These are phyloP conservation scores for Dicrurus megarhynchus DNA, from an alignment of 2,113 vertebrate genomes.

Conservation along the genomic window DNA sequence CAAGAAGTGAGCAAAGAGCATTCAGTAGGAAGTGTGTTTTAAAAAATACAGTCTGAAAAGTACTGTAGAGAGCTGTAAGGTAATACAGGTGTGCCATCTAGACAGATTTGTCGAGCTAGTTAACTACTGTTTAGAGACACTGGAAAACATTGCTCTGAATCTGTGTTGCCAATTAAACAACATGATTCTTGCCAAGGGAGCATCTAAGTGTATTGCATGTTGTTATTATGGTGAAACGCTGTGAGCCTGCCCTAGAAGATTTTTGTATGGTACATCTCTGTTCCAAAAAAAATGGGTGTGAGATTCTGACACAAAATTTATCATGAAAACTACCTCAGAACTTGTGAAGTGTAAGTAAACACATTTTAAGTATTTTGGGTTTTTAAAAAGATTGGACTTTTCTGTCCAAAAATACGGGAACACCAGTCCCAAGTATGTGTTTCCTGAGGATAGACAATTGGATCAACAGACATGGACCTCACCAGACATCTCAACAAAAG, in stretches of 20 bases:
- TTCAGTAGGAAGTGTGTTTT: not conserved
- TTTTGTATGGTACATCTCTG: not conserved
- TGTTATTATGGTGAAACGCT: not conserved
- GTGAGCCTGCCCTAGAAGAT: not conserved
- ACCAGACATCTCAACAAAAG: not conserved
- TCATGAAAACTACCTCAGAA: not conserved
- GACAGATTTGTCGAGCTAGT: not conserved
- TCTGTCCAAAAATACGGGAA: not conserved
- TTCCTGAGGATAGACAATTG: rapidly evolving
- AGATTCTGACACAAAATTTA: not conserved
- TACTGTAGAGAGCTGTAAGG: not conserved
- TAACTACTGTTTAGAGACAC: not conserved
- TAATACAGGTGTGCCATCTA: not conserved
- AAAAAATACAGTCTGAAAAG: not conserved
- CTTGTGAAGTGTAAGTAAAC: not conserved
- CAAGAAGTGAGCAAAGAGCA: not conserved
- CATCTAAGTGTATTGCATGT: not conserved
- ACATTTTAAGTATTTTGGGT: not conserved
- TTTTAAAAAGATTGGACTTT: not conserved
- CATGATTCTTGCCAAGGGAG: not conserved
- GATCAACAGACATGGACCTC: not conserved
- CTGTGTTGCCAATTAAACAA: not conserved
- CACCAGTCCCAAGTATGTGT: not conserved
- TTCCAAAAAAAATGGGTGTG: not conserved
- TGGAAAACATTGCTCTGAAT: not conserved